phyloP scores from a whole-genome alignment of 2,797 vertebrate genomes.

The Smutsia gigantea region DNA sequence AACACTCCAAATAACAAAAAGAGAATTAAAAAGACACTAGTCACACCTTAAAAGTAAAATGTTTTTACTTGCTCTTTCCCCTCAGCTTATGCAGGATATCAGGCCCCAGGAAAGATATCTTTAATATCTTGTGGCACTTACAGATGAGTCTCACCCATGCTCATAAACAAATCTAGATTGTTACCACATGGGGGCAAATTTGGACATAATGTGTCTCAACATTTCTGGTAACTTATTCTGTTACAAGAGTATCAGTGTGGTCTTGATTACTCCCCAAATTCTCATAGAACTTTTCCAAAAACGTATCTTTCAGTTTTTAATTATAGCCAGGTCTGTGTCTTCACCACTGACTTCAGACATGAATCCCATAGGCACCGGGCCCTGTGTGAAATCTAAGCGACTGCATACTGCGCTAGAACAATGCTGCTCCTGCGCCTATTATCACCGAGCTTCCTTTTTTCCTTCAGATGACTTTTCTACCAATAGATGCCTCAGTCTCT shows the following conservation, averaged over 20 bases:
- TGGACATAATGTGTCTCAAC: slow-evolving; percentile 1
- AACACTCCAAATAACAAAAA: background rate
- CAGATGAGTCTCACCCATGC: background rate
- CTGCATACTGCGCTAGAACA: background rate
- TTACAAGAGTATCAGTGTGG: background rate
- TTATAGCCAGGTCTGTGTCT: background rate
- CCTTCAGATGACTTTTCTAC: background rate
- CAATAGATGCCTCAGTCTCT: background rate
- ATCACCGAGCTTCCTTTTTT: background rate
- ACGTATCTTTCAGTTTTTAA: background rate
- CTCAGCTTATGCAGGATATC: background rate
- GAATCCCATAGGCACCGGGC: background rate
- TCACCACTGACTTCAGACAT: background rate
- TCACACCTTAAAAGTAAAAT: background rate
- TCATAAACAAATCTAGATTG: slow-evolving; percentile 7
- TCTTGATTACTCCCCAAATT: background rate
- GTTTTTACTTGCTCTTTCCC: background rate
- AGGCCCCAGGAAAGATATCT: background rate
- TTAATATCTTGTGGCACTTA: background rate
- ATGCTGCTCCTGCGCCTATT: background rate
- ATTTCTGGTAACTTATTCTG: background rate
- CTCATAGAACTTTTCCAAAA: background rate
- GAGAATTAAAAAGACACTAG: background rate
- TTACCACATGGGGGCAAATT: background rate
- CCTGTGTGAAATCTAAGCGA: background rate